Evolutionary conservation across 2,888 invertebrate genomes (phyloP).

Genomic region (Campoletis raptor): DNA sequence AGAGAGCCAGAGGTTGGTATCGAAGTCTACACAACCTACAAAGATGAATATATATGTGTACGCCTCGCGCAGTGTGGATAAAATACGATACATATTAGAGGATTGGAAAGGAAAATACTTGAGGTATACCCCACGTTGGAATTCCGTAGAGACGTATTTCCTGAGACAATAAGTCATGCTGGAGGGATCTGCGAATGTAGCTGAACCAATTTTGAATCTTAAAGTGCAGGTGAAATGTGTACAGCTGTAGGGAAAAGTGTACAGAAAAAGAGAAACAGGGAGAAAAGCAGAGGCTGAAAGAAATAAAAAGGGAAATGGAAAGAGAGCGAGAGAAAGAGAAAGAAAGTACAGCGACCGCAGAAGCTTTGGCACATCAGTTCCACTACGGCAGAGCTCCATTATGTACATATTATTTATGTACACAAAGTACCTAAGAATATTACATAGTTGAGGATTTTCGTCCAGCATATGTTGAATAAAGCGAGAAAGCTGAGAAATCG

Average conservation of each 20-base stretch:
- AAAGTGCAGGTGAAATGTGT: constrained; percentile 65
- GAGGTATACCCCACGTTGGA: constrained; percentile 42
- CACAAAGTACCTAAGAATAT: background rate
- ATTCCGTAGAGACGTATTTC: constrained; percentile 60
- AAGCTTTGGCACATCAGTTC: constrained; percentile 39
- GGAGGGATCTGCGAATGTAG: constrained; percentile 45
- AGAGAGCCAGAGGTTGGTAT: constrained; percentile 21
- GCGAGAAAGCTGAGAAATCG: constrained; percentile 42
- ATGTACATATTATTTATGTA: constrained; percentile 31
- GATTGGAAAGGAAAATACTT: constrained; percentile 30
- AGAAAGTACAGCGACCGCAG: constrained; percentile 8
- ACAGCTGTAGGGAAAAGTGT: constrained; percentile 18
- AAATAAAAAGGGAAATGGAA: background rate
- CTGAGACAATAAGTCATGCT: constrained; percentile 68
- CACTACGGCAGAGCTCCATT: constrained; percentile 32
- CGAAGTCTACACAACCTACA: constrained; percentile 29
- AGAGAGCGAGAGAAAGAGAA: background rate
- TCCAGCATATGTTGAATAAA: constrained; percentile 54
- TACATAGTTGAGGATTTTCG: constrained; percentile 21
- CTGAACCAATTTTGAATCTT: constrained; percentile 69
- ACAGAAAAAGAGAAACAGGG: background rate
- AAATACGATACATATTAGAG: constrained; percentile 34
- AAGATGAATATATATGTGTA: constrained; percentile 8
- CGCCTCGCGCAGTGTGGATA: background rate
- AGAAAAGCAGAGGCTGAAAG: background rate